Conservation (phyloP, 1,140 invertebrate species). For the Eriocheir sinensis region DNA sequence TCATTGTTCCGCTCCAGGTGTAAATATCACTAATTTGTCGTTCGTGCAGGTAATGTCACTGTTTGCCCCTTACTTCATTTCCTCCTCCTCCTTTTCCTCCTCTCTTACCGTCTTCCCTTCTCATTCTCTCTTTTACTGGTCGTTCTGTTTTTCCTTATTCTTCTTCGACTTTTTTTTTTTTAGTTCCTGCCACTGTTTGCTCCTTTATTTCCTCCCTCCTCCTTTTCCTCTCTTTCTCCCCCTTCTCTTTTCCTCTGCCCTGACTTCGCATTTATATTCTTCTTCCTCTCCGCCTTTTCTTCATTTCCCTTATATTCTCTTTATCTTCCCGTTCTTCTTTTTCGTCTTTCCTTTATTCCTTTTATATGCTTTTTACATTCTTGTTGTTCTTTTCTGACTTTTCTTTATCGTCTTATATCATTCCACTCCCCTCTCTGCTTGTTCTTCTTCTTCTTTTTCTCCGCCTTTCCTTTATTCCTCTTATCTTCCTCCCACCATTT, state of each 20-base stretch:
- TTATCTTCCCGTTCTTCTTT: background rate
- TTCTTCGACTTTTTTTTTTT: background rate
- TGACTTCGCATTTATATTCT: background rate
- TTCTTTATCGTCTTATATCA: background rate
- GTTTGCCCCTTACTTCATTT: background rate
- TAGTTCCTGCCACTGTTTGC: background rate
- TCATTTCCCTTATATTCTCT: background rate
- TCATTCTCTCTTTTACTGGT: too few relatives aligned
- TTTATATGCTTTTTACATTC: background rate
- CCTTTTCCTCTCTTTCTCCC: slow-evolving; percentile 24
- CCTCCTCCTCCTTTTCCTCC: background rate
- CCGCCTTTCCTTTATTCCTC: background rate
- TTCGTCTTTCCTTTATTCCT: background rate
- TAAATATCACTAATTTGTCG: slow-evolving; percentile 5
- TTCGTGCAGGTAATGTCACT: background rate
- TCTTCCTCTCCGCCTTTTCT: background rate
- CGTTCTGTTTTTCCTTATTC: background rate
- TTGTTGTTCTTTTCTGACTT: background rate
- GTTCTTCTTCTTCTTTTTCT: background rate
- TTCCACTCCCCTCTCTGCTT: background rate
- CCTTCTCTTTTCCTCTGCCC: slow-evolving; percentile 14
- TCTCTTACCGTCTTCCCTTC: too few relatives aligned
- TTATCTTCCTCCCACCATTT: background rate
- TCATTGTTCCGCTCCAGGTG: background rate
- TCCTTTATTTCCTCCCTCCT: background rate